These are phyloP conservation scores for Amiota communis DNA, from an alignment of 2,888 invertebrate species.

Conservation along the genomic window DNA sequence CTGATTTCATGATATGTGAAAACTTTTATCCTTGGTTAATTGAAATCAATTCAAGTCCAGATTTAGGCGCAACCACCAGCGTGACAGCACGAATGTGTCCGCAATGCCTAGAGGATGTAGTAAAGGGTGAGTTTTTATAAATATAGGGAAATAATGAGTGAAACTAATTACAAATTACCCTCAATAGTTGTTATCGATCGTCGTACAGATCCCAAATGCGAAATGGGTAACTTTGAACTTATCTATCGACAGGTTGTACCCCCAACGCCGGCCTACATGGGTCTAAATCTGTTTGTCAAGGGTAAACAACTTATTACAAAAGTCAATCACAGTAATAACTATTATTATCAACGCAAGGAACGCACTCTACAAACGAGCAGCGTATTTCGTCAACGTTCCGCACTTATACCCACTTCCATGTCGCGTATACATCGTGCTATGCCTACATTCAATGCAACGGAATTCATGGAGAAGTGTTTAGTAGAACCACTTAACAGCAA, in stretches of 20 bases:
- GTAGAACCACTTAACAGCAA: slow-evolving; percentile 56
- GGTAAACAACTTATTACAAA: slow-evolving; percentile 70
- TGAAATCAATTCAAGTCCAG: slow-evolving; percentile 95
- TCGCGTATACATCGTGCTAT: slow-evolving; percentile 67
- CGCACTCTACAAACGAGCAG: slow-evolving; percentile 57
- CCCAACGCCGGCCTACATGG: slow-evolving; percentile 86
- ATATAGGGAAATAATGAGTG: background rate
- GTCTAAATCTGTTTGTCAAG: slow-evolving; percentile 73
- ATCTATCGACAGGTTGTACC: slow-evolving; percentile 85
- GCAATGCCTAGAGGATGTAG: slow-evolving; percentile 89
- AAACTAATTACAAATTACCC: background rate
- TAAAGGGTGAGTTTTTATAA: slow-evolving; percentile 81
- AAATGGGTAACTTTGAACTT: slow-evolving; percentile 87
- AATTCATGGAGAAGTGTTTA: slow-evolving; percentile 67
- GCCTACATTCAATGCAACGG: slow-evolving; percentile 70
- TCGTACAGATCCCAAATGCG: slow-evolving; percentile 80
- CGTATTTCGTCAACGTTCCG: slow-evolving; percentile 56
- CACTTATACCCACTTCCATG: slow-evolving; percentile 51
- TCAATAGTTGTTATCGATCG: slow-evolving; percentile 85
- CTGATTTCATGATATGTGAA: slow-evolving; percentile 94
- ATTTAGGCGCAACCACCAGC: slow-evolving; percentile 91
- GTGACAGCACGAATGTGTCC: slow-evolving; percentile 91
- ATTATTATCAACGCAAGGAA: slow-evolving; percentile 60
- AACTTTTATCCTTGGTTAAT: slow-evolving; percentile 93
- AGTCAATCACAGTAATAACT: slow-evolving; percentile 51